These are phyloP conservation scores for Tipula helvola DNA, from an alignment of 2,888 invertebrate genomes.

Conservation along the genomic window DNA sequence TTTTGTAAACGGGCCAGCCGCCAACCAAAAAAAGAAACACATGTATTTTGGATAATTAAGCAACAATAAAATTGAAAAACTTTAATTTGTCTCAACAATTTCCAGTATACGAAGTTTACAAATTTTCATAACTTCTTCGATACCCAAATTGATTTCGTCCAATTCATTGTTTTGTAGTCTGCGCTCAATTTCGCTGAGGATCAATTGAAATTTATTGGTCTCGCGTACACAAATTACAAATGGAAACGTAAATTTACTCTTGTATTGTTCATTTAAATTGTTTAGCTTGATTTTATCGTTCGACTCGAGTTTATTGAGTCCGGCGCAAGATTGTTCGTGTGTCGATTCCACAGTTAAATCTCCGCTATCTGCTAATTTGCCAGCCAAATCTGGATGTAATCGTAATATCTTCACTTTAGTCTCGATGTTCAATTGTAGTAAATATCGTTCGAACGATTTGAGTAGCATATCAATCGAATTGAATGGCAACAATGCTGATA, in stretches of 20 bases:
- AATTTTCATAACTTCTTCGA: slow-evolving; percentile 57
- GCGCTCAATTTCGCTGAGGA: slow-evolving; percentile 41
- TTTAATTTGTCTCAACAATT: slow-evolving; percentile 23
- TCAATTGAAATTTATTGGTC: slow-evolving; percentile 43
- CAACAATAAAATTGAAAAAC: neutral
- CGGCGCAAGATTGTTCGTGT: slow-evolving; percentile 44
- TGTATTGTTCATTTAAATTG: slow-evolving; percentile 37
- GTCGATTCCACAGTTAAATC: slow-evolving; percentile 45
- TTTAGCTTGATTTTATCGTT: slow-evolving; percentile 41
- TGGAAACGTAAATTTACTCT: slow-evolving; percentile 51
- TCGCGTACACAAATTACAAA: slow-evolving; percentile 55
- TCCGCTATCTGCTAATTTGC: slow-evolving; percentile 40
- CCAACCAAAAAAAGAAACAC: neutral
- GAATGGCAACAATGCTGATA: slow-evolving; percentile 42
- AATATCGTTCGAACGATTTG: slow-evolving; percentile 40
- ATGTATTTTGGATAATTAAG: neutral
- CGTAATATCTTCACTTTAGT: slow-evolving; percentile 41
- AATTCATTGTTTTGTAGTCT: slow-evolving; percentile 41
- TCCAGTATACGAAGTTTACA: slow-evolving; percentile 45
- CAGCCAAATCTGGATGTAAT: slow-evolving; percentile 53
- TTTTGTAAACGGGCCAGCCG: slow-evolving; percentile 36
- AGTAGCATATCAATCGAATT: slow-evolving; percentile 36
- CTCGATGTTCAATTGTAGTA: slow-evolving; percentile 39
- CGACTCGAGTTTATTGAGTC: slow-evolving; percentile 39
- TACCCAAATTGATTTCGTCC: slow-evolving; percentile 43